Conservation (phyloP, 2,797 vertebrate species). For the Enteromius mattozi region DNA sequence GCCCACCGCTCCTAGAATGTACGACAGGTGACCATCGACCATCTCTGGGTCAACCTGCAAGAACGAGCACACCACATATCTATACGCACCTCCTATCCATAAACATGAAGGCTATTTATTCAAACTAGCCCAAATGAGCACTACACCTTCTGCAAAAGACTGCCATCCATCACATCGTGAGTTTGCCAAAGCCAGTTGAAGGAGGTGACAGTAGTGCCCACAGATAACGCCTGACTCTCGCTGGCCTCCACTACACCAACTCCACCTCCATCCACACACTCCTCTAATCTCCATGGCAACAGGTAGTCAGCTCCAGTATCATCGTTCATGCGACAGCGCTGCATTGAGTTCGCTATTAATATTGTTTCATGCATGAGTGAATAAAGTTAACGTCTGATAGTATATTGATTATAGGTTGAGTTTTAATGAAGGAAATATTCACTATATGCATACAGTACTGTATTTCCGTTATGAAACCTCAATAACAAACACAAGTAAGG, state of each 20-base stretch:
- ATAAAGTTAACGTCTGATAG: not conserved
- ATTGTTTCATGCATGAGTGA: not conserved
- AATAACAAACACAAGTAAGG: not conserved
- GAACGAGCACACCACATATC: not conserved
- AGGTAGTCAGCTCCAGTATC: constrained; percentile 86
- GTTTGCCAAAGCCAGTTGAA: constrained; percentile 96
- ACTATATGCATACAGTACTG: not conserved
- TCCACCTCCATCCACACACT: constrained; percentile 87
- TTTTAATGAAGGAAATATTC: not conserved
- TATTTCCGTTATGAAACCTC: not conserved
- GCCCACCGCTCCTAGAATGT: constrained; percentile 90
- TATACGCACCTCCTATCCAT: not conserved
- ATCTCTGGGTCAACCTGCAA: constrained; percentile 84
- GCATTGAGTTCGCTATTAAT: constrained; percentile 50
- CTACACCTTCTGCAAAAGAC: constrained; percentile 84
- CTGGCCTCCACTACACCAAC: constrained; percentile 88
- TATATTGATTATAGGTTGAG: not conserved
- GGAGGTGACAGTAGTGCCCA: constrained; percentile 85
- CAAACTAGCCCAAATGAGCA: not conserved
- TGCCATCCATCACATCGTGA: constrained; percentile 80
- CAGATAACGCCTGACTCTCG: constrained; percentile 68
- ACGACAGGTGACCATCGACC: constrained; percentile 86
- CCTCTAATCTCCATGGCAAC: constrained; percentile 83
- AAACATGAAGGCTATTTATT: not conserved
- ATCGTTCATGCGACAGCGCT: constrained; percentile 96